These are phyloP conservation scores for Gonocerus acuteangulatus DNA, from an alignment of 2,888 invertebrate species.

Conservation along the genomic window DNA sequence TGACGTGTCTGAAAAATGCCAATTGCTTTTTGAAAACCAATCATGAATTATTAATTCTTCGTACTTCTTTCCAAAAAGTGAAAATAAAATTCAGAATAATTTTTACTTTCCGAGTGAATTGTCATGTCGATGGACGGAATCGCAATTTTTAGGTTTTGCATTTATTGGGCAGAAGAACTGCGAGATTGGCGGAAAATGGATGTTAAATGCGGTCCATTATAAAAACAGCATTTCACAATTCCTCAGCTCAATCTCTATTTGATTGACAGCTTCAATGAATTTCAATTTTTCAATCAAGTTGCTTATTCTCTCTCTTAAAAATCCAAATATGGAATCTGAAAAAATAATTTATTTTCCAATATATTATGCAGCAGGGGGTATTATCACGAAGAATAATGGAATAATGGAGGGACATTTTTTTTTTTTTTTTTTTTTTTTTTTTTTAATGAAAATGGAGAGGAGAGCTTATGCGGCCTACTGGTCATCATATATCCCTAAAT, in stretches of 20 bases:
- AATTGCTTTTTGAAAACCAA: no score
- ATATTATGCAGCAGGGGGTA: no score
- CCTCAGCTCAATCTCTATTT: background rate
- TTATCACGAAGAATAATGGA: no score
- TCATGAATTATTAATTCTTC: no score
- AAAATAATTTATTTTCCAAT: no score
- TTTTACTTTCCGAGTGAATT: background rate
- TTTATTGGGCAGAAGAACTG: background rate
- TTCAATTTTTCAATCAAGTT: background rate
- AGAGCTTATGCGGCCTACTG: no score
- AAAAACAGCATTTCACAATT: conserved; percentile 5
- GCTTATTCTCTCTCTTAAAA: background rate
- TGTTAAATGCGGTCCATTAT: background rate
- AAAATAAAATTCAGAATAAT: background rate
- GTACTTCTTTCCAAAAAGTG: no score
- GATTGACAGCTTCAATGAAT: background rate
- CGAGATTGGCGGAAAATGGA: background rate
- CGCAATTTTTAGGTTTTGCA: background rate
- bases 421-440: no score
- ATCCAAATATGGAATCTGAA: background rate
- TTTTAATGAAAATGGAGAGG: no score
- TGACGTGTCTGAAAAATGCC: no score
- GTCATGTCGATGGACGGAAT: background rate
- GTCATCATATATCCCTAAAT: no score
- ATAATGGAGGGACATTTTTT: no score